Base-by-base conservation (phyloP, 1,140 invertebrate genomes). In the Trypoxylus dichotomus region DNA sequence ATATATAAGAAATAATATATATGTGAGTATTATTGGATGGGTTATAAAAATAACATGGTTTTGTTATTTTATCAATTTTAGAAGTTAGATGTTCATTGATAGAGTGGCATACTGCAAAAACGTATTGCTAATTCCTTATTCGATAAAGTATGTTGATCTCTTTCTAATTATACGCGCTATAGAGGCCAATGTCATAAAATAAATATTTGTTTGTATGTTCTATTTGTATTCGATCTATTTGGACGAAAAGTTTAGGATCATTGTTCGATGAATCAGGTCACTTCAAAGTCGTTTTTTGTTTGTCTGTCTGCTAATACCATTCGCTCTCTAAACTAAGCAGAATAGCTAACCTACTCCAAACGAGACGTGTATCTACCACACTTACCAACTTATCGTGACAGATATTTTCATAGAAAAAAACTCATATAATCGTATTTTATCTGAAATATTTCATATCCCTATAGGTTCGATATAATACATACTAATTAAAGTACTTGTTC, bases 261-360 rank as follows among this genome's bases (percentile, higher is more conserved):
- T 68, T 68, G 60, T 68, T 68, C 60, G 60, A n/a, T 24, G 24
- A 68, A 68, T 68, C 60, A 24, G 60, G 60, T 68, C 60, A 15
- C 27, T 68, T 68, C 60, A 68, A 68, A 68, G 60, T 68, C 60
- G 60, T 68, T 68, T 68, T 68, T 68, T 68, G 60, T 68, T 68
- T 29, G 60, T 68, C 60, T 68, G 60, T 29, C 60, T 29, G 21
- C 60, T 68, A 27, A 27, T 27, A 68, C 24, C 27, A 24, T 27
- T 68, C 25, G 11, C 11, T 27, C 24, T 27, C 60, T 24, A 29
- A 27, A 27, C 60, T 54, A 54, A 5, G 19, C 15, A 19, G 60
- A 5, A 7, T 29, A 15, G 2, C 11, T 27, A 10, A 6, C 27
- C 24, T 27, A 68, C 24, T 68, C 24, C 13, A 68, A 11, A 7